phyloP scores from a whole-genome alignment of 1,140 invertebrate species.

The Tyrophagus putrescentiae region DNA sequence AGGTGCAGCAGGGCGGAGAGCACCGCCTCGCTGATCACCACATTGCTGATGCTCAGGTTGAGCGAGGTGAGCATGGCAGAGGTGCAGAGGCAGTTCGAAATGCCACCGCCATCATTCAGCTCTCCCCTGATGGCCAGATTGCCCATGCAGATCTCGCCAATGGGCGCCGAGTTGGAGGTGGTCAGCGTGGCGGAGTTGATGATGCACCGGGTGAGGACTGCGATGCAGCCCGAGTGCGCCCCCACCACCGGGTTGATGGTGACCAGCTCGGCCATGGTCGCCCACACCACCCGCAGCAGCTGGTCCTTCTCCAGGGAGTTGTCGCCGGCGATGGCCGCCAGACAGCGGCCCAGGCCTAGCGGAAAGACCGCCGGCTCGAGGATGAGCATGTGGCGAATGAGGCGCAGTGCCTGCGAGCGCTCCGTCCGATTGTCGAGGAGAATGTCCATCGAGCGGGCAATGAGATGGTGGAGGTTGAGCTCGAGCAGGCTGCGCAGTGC shows the following conservation, averaged over 20 bases:
- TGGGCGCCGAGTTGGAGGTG: not conserved
- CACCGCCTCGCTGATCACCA: conserved; percentile 52
- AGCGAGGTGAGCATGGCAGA: not conserved
- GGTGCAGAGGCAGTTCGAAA: not conserved
- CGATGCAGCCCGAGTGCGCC: conserved; percentile 64
- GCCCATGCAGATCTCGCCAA: not conserved
- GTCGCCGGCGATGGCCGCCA: conserved; percentile 65
- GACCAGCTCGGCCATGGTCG: conserved; percentile 72
- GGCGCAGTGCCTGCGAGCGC: conserved; percentile 67
- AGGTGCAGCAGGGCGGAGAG: conserved; percentile 69
- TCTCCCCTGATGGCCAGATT: not conserved
- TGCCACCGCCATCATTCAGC: not conserved
- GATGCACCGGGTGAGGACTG: conserved; percentile 59
- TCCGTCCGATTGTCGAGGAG: conserved; percentile 66
- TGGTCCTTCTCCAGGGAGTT: conserved; percentile 53
- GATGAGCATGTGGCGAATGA: conserved; percentile 53
- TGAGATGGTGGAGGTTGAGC: conserved; percentile 61
- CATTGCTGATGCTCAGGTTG: not conserved
- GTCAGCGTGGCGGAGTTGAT: conserved; percentile 57
- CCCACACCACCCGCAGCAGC: conserved; percentile 60
- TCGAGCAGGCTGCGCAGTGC: conserved; percentile 59
- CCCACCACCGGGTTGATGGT: conserved; percentile 63
- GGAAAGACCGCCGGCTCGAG: conserved; percentile 50
- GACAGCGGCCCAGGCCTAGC: conserved; percentile 47
- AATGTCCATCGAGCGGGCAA: conserved; percentile 60